Percentiles rank a stretch among this genome's conserved stretches.
These are phyloP conservation scores for Rhagologus leucostigma DNA, from an alignment of 2,113 vertebrate species.

Conservation along the genomic window DNA sequence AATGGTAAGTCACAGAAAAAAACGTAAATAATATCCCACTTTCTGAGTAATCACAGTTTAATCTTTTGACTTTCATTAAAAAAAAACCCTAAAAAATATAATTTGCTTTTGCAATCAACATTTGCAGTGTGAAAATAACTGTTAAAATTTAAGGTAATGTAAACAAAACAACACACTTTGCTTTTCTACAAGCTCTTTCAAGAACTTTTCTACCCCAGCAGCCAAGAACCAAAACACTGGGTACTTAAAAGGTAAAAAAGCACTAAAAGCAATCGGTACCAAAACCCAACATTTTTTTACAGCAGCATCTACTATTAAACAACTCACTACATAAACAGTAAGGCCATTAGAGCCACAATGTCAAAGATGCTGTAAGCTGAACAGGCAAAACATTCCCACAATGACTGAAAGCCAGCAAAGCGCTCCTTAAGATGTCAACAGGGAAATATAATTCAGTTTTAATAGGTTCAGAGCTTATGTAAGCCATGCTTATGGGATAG, in stretches of 20 bases:
- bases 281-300: neutral
- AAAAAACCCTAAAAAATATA: neutral
- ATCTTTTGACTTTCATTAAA: neutral
- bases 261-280: neutral
- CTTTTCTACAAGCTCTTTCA: neutral
- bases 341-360: slow-evolving; percentile 38
- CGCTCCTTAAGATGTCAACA: slow-evolving; percentile 38
- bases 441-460: slow-evolving; percentile 56
- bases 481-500: slow-evolving; percentile 11
- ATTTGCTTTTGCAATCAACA: neutral
- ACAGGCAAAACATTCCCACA: neutral
- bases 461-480: slow-evolving; percentile 47
- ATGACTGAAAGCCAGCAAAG: slow-evolving; percentile 44
- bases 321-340: slow-evolving; percentile 16
- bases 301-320: slow-evolving; percentile 32
- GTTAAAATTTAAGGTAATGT: neutral
- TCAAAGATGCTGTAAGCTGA: slow-evolving; percentile 40
- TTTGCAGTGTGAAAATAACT: neutral
- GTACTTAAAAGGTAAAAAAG: neutral
- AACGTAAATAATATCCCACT: neutral
- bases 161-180: neutral
- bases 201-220: neutral
- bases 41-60: neutral
- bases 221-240: neutral
- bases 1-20: neutral